These are phyloP conservation scores for Drosophila mulleri DNA, from an alignment of 2,888 invertebrate species.

Conservation along the genomic window DNA sequence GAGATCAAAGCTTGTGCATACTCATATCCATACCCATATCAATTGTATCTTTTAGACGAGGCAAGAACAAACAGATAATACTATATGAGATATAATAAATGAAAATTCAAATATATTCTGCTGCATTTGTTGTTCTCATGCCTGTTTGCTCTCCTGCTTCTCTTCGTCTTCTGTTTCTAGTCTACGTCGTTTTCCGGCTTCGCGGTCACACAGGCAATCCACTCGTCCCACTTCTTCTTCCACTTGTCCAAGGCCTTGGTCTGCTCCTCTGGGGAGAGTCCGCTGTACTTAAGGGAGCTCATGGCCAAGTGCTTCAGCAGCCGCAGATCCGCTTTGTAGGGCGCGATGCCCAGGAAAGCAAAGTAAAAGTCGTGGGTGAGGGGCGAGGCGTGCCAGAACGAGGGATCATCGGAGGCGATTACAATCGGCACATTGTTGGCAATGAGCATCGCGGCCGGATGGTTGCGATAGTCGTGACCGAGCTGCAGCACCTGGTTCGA, in stretches of 20 bases:
- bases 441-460: slow-evolving; percentile 89
- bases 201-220: slow-evolving; percentile 83
- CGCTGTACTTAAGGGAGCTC: slow-evolving; percentile 90
- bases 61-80: slow-evolving; percentile 39
- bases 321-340: slow-evolving; percentile 88
- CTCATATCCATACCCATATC: slow-evolving; percentile 57
- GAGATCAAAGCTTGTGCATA: slow-evolving; percentile 57
- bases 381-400: slow-evolving; percentile 90
- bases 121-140: neutral
- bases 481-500: slow-evolving; percentile 91
- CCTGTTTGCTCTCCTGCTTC: neutral
- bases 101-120: neutral
- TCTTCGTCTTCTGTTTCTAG: neutral
- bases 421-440: slow-evolving; percentile 90
- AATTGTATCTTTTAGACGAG: slow-evolving; percentile 60
- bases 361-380: slow-evolving; percentile 92
- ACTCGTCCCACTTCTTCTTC: slow-evolving; percentile 87
- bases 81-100: slow-evolving; percentile 37
- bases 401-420: slow-evolving; percentile 92
- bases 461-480: slow-evolving; percentile 91
- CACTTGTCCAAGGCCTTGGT: slow-evolving; percentile 86
- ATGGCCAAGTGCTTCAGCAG: slow-evolving; percentile 90
- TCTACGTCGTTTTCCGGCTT: neutral
- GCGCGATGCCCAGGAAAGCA: slow-evolving; percentile 91
- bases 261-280: slow-evolving; percentile 86